Evolutionary conservation across 2,888 invertebrate genomes (phyloP), one percentile per base, ranked within the genome.

Genomic region (Dicyrtomina minuta): DNA sequence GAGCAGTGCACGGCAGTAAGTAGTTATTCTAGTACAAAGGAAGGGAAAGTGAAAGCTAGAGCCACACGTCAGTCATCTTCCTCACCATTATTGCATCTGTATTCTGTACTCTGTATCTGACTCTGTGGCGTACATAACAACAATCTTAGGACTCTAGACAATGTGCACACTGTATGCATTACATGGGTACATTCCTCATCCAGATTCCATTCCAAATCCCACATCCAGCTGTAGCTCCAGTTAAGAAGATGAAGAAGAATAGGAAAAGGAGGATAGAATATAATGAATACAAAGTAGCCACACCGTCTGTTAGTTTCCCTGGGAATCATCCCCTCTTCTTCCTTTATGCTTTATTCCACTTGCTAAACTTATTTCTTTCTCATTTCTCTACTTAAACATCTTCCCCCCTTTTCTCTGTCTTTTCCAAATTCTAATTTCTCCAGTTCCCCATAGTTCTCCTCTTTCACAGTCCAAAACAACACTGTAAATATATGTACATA

Each of bases 261-360:
- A 5, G 33, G 33, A 33, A 8, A 8, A 33, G 33, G 33, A 33
- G 27, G 60, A 33, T 33, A 26, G 59, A 60, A 55, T 55, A 66
- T 66, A 66, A 66, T 66, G 66, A 66, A 66, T 66, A 66, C 66
- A 66, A 66, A 66, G 66, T 66, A 66, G 66, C 56, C 44, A 65
- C 53, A 66, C 56, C 66, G 66, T 58, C 46, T 66, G 66, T 56
- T 66, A 15, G 41, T 53, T 20, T 65, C 15, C 64, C 51, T 13
- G 15, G 24, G 26, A 13, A 22, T 62, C 49, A 22, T 62, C 44
- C 22, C 8, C 10, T 39, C 27, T 58, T 1, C 58, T 39, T 33
- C 17, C 58, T 33, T 33, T 58, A 39, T 58, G 33, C 27, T 58
- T 20, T 39, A 58, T 39, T 51, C 27, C 51, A 51, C 15, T 12